Evolutionary conservation across 2,113 vertebrate species (phyloP).

Genomic region (Genyomyrus donnyi): DNA sequence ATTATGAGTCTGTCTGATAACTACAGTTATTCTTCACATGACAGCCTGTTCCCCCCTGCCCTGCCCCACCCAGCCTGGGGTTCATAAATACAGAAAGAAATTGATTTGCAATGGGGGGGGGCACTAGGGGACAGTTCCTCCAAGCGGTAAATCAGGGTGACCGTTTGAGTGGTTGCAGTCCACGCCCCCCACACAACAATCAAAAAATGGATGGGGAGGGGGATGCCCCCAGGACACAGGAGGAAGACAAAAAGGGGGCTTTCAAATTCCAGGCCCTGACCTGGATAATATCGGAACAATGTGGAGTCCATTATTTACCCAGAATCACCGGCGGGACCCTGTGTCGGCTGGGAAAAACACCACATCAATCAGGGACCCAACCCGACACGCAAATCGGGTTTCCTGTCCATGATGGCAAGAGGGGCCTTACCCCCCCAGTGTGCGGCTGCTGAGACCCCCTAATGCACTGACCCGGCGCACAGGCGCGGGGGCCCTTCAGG

Average conservation of each 20-base stretch:
- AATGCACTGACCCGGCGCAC: not conserved
- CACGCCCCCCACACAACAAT: not conserved
- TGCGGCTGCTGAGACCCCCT: not conserved
- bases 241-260: not conserved
- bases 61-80: not conserved
- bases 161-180: not conserved
- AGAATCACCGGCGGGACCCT: not conserved
- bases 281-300: constrained; percentile 13
- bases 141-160: not conserved
- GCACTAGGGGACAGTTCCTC: not conserved
- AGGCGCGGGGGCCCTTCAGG: not conserved
- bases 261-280: not conserved
- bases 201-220: not conserved
- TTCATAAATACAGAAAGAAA: not conserved
- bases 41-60: not conserved
- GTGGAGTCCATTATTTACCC: not conserved
- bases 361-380: not conserved
- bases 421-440: not conserved
- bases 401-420: not conserved
- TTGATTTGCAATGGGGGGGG: not conserved
- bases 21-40: not conserved
- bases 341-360: not conserved
- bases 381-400: not conserved
- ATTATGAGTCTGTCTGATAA: not conserved
- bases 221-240: not conserved